Percentiles rank a stretch among this genome's conserved stretches.
Evolutionary conservation across 2,888 invertebrate species (phyloP).

Genomic region (Amitus sp.): DNA sequence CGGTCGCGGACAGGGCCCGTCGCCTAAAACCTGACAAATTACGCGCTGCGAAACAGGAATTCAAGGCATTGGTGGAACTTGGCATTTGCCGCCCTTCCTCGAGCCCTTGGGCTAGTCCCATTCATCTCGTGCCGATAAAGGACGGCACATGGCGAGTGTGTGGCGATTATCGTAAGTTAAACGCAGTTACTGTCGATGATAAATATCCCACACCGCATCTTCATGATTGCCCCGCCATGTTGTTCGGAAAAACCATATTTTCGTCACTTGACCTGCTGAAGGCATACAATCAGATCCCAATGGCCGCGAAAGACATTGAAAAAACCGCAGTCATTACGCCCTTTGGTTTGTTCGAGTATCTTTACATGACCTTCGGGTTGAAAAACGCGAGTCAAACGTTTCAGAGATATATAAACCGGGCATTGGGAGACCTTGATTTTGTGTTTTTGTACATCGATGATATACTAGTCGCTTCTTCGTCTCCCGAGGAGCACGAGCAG

Average conservation of each 20-base stretch:
- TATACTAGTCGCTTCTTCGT: constrained; percentile 43
- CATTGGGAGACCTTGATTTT: constrained; percentile 38
- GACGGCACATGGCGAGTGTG: constrained; percentile 46
- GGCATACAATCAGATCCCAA: constrained; percentile 37
- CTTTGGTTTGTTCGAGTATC: constrained; percentile 51
- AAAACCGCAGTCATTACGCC: constrained; percentile 51
- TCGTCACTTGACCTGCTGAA: constrained; percentile 3
- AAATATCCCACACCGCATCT: constrained; percentile 45
- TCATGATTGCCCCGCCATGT: constrained; percentile 39
- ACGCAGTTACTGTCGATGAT: constrained; percentile 47
- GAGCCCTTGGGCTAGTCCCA: constrained; percentile 61
- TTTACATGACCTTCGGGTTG: constrained; percentile 52
- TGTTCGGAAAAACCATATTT: constrained; percentile 8
- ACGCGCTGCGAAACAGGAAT: constrained; percentile 51
- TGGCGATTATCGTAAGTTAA: constrained; percentile 49
- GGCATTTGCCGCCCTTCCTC: constrained; percentile 62
- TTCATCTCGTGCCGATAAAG: constrained; percentile 51
- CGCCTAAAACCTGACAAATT: constrained; percentile 54
- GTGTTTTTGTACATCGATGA: constrained; percentile 50
- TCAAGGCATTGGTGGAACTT: constrained; percentile 51
- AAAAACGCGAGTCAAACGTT: constrained; percentile 52
- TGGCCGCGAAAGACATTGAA: constrained; percentile 37
- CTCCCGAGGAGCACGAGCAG: constrained; percentile 28
- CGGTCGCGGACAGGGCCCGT: constrained; percentile 50
- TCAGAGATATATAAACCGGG: constrained; percentile 48